A percentile compares a stretch with the other conserved stretches of the same genome.
Conservation (phyloP, 2,113 vertebrate genomes). For the Carassius auratus region DNA sequence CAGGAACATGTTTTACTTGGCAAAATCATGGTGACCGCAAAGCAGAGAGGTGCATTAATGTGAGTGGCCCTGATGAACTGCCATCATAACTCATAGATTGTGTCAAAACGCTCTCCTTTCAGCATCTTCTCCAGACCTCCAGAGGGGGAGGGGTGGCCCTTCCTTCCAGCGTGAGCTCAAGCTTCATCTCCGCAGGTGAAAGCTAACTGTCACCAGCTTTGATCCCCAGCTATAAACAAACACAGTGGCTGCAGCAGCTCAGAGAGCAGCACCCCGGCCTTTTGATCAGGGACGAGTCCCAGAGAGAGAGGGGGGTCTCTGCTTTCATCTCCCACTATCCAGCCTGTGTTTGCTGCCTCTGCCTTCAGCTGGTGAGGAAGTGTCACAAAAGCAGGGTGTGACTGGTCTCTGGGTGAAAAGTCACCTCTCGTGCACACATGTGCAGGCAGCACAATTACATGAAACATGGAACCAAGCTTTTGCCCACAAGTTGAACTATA, state of each 20-base stretch:
- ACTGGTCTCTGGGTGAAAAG: constrained; percentile 51
- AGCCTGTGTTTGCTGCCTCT: constrained; percentile 69
- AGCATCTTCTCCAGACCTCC: constrained; percentile 65
- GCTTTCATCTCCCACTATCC: constrained; percentile 72
- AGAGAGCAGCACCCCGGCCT: constrained; percentile 72
- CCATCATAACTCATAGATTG: constrained; percentile 71
- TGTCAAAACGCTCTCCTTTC: constrained; percentile 73
- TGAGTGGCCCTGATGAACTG: constrained; percentile 67
- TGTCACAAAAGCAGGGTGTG: constrained; percentile 59
- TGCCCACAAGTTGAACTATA: not conserved
- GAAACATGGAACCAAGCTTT: not conserved
- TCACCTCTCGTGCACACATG: constrained; percentile 23
- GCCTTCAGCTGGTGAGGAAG: constrained; percentile 59
- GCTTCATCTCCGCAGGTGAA: constrained; percentile 76
- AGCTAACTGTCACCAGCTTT: constrained; percentile 82
- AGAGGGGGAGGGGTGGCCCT: constrained; percentile 57
- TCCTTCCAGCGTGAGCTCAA: constrained; percentile 73
- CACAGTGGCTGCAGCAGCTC: constrained; percentile 62
- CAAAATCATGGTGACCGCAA: no score
- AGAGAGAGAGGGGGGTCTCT: constrained; percentile 46
- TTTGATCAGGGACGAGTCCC: constrained; percentile 77
- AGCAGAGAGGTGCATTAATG: constrained; percentile 56
- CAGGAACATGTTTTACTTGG: no score
- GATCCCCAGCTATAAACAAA: constrained; percentile 76
- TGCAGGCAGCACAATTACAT: constrained; percentile 38